These are phyloP conservation scores for Andrena minutula DNA, from an alignment of 2,888 invertebrate species.

Conservation along the genomic window DNA sequence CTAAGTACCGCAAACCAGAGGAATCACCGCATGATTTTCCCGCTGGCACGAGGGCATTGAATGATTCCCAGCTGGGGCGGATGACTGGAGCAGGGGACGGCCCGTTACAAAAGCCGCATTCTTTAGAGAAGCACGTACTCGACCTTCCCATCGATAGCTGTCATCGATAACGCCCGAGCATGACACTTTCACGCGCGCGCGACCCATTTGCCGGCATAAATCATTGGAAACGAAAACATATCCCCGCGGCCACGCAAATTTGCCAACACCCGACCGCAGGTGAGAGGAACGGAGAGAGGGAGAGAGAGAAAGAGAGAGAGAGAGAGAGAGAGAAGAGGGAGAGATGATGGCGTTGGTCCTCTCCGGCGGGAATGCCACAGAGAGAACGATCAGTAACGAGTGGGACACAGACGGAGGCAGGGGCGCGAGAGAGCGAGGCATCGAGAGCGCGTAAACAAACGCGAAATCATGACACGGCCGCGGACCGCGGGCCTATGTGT, in stretches of 20 bases:
- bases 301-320: constrained; percentile 46
- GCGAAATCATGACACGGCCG: constrained; percentile 83
- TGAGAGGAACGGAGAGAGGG: constrained; percentile 44
- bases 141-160: constrained; percentile 73
- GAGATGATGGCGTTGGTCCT: constrained; percentile 6
- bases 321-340: constrained; percentile 20
- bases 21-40: constrained; percentile 58
- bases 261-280: constrained; percentile 84
- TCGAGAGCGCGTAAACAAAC: constrained; percentile 83
- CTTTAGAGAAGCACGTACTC: constrained; percentile 72
- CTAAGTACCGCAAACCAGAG: constrained; percentile 21
- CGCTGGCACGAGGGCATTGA: constrained; percentile 27
- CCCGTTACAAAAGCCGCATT: constrained; percentile 60
- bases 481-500: constrained; percentile 68
- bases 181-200: constrained; percentile 75
- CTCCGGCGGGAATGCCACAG: constrained; percentile 16
- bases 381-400: constrained; percentile 39
- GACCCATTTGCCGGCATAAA: constrained; percentile 83
- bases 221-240: constrained; percentile 85
- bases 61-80: constrained; percentile 42
- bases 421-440: constrained; percentile 54
- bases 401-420: constrained; percentile 55
- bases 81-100: constrained; percentile 23
- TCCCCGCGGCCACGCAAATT: constrained; percentile 84
- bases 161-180: constrained; percentile 77